These are phyloP conservation scores for Jaculus jaculus DNA, from an alignment of 2,113 vertebrate genomes.

Conservation along the genomic window DNA sequence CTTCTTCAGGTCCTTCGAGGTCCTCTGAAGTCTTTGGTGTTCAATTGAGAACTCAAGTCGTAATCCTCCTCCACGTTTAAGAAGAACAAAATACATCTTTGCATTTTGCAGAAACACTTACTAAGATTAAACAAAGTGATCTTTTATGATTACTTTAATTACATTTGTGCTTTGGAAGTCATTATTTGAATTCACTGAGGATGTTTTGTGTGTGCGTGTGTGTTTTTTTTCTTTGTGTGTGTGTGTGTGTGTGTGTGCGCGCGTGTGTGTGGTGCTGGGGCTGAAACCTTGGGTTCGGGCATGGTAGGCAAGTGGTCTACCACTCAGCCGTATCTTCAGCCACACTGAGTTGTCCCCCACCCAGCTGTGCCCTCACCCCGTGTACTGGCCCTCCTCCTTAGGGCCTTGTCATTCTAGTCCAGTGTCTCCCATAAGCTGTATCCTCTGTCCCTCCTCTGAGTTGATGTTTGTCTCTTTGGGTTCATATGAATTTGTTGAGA, in stretches of 20 bases:
- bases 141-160: neutral
- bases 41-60: too few relatives aligned
- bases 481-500: too few relatives aligned
- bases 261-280: neutral
- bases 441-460: neutral
- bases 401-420: too few relatives aligned
- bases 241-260: too few relatives aligned
- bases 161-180: conserved; percentile 4
- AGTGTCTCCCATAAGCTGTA: neutral
- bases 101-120: too few relatives aligned
- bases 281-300: neutral
- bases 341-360: neutral
- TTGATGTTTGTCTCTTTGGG: neutral
- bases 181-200: neutral
- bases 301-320: neutral
- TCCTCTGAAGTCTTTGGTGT: too few relatives aligned
- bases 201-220: neutral
- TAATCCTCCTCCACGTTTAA: too few relatives aligned
- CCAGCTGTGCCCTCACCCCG: too few relatives aligned
- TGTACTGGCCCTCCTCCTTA: neutral
- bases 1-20: too few relatives aligned
- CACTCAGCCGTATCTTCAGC: neutral
- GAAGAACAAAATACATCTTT: too few relatives aligned
- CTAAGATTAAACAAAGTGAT: neutral
- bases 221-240: too few relatives aligned